Conservation (phyloP, 2,797 vertebrate species). For the Muscicapa striata region DNA sequence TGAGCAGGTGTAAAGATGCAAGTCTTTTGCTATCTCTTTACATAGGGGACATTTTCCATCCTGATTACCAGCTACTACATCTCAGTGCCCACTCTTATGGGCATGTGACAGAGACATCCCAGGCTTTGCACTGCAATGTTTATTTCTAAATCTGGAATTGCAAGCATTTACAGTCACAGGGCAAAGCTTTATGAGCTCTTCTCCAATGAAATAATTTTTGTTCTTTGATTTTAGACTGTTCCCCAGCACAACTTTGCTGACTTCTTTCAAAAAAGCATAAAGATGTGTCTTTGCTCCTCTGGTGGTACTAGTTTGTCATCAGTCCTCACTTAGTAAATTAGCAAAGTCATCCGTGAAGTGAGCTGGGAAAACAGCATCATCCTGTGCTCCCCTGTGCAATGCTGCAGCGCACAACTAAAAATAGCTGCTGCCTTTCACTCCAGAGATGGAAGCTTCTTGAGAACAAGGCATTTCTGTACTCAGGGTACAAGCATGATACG, state of each 20-base stretch:
- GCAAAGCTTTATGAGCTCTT: background rate
- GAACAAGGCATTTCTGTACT: background rate
- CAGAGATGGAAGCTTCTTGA: conserved; percentile 29
- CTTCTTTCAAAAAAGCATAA: background rate
- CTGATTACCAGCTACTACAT: background rate
- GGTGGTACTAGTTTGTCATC: background rate
- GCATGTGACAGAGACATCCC: background rate
- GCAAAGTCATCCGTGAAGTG: background rate
- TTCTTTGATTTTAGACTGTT: background rate
- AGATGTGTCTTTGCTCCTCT: background rate
- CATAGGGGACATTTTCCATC: background rate
- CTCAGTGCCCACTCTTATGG: background rate
- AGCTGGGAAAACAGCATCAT: conserved; percentile 1
- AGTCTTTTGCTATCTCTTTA: background rate
- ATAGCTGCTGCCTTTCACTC: conserved; percentile 53
- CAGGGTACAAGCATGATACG: accelerated
- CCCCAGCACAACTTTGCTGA: background rate
- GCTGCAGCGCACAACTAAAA: conserved; percentile 36
- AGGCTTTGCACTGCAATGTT: background rate
- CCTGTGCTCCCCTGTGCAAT: background rate
- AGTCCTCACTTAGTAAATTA: background rate
- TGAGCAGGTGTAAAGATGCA: background rate
- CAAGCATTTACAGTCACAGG: background rate
- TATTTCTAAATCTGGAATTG: background rate
- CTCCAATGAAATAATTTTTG: background rate